phyloP scores from a whole-genome alignment of 2,113 vertebrate species.

The Cavia porcellus region DNA sequence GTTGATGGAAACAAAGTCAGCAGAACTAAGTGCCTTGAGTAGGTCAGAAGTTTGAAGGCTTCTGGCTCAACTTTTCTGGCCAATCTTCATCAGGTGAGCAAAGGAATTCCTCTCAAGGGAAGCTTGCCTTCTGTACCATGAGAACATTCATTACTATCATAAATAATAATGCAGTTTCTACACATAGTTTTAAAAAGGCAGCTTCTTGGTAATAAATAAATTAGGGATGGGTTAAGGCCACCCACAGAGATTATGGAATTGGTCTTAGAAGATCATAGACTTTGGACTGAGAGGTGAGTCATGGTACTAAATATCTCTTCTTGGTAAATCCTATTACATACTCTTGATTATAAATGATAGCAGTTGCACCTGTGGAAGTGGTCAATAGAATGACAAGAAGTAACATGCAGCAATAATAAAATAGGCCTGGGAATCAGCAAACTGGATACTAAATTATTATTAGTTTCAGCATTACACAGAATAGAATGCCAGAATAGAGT shows the following conservation, averaged over 20 bases:
- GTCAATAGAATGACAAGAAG: neutral
- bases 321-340: neutral
- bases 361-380: neutral
- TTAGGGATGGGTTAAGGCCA: neutral
- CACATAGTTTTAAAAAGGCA: neutral
- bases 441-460: neutral
- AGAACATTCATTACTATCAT: conserved; percentile 24
- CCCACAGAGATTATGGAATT: neutral
- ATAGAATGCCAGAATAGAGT: neutral
- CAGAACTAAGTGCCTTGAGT: neutral
- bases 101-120: neutral
- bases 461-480: neutral
- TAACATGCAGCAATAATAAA: neutral
- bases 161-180: neutral
- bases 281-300: conserved; percentile 5
- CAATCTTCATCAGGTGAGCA: neutral
- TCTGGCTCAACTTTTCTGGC: conserved; percentile 29
- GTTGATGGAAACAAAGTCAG: conserved; percentile 48
- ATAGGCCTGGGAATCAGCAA: neutral
- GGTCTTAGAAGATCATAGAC: neutral
- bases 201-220: neutral
- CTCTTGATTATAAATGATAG: neutral
- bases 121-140: neutral
- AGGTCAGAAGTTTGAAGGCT: conserved; percentile 17
- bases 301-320: neutral